Conservation (phyloP, 2,113 vertebrate genomes). For the Neolamprologus modestus region DNA sequence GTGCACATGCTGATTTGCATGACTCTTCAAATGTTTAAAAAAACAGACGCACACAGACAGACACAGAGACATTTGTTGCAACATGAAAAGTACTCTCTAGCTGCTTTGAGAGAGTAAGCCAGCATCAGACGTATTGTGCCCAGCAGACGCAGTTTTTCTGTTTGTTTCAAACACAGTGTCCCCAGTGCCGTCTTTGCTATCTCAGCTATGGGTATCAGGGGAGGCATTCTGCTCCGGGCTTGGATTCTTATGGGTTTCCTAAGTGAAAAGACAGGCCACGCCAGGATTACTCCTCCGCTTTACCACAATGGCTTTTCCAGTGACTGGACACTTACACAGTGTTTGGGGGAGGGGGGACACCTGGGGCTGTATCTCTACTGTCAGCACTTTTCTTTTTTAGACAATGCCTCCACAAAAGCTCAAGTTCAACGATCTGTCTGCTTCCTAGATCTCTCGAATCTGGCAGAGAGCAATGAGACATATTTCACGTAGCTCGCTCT, state of each 20-base stretch:
- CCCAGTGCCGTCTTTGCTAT: slow-evolving; percentile 44
- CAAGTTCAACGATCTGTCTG: slow-evolving; percentile 7
- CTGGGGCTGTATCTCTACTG: neutral
- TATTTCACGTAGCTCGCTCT: slow-evolving; percentile 14
- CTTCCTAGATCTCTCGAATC: slow-evolving; percentile 25
- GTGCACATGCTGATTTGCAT: neutral
- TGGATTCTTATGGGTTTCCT: slow-evolving; percentile 57
- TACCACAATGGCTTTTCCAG: slow-evolving; percentile 65
- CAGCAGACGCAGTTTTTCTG: slow-evolving; percentile 25
- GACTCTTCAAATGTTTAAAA: neutral
- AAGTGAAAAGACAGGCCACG: slow-evolving; percentile 62
- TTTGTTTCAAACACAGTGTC: slow-evolving; percentile 48
- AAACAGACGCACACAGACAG: neutral
- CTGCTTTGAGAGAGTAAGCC: slow-evolving; percentile 1
- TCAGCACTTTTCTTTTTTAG: slow-evolving; percentile 35
- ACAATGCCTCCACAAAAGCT: slow-evolving; percentile 26
- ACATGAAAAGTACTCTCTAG: neutral
- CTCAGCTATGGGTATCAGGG: slow-evolving; percentile 56
- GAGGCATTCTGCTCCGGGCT: slow-evolving; percentile 53
- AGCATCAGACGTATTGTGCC: slow-evolving; percentile 39
- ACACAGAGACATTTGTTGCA: neutral
- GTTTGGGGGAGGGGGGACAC: neutral
- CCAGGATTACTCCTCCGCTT: slow-evolving; percentile 35
- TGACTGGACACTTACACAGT: slow-evolving; percentile 30
- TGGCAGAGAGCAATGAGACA: neutral